These are phyloP conservation scores for Cotesia glomerata DNA, from an alignment of 1,140 invertebrate genomes.

Conservation along the genomic window DNA sequence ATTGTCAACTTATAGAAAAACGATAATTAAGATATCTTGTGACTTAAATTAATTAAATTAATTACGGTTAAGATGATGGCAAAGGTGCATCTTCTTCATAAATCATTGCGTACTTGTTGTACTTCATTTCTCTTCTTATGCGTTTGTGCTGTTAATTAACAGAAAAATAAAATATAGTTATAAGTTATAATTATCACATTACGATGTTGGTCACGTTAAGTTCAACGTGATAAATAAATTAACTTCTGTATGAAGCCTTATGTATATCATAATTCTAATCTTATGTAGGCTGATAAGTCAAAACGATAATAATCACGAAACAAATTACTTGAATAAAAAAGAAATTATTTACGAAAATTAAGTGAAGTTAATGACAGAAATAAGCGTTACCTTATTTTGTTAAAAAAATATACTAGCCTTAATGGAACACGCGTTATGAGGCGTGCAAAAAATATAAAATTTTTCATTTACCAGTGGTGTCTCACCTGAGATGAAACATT, in stretches of 20 bases:
- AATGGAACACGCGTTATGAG: too few relatives aligned
- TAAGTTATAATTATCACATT: not conserved
- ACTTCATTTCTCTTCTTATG: slow-evolving; percentile 44
- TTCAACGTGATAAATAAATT: too few relatives aligned
- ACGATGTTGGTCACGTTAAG: too few relatives aligned
- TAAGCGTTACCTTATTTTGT: too few relatives aligned
- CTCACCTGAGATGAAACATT: slow-evolving; percentile 40
- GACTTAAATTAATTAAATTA: not conserved
- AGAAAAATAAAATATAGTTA: not conserved
- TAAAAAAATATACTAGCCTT: too few relatives aligned
- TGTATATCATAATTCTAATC: too few relatives aligned
- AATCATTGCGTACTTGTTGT: slow-evolving; percentile 54
- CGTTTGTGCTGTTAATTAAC: slow-evolving; percentile 42
- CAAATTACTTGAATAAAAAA: too few relatives aligned
- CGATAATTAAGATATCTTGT: not conserved
- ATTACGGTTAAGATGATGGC: slow-evolving; percentile 39
- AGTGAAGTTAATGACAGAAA: too few relatives aligned
- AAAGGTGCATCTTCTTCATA: slow-evolving; percentile 58
- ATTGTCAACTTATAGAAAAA: not conserved
- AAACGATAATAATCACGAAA: not conserved
- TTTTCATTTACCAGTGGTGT: slow-evolving; percentile 2
- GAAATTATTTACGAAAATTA: too few relatives aligned
- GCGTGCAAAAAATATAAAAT: not conserved
- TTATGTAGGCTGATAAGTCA: too few relatives aligned
- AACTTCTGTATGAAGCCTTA: too few relatives aligned